These are phyloP conservation scores for Electrophaes corylata DNA, from an alignment of 2,888 invertebrate species.

Conservation along the genomic window DNA sequence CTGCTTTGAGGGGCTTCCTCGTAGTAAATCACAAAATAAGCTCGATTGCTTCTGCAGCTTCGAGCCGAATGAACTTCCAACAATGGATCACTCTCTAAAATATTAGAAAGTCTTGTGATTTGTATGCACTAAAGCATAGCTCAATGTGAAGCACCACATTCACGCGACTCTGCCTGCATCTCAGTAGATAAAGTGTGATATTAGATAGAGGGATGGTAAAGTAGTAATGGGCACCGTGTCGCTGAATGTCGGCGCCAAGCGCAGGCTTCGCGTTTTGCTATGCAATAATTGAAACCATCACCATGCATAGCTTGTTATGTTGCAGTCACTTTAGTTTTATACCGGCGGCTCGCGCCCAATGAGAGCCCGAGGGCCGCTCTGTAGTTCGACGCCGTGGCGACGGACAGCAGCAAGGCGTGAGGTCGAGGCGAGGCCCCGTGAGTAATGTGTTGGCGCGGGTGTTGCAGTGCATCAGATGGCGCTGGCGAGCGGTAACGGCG, in stretches of 20 bases:
- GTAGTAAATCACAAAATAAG: neutral
- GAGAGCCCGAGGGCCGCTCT: slow-evolving; percentile 12
- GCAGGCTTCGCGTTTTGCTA: slow-evolving; percentile 32
- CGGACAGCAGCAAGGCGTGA: neutral
- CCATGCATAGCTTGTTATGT: slow-evolving; percentile 37
- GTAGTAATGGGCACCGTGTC: neutral
- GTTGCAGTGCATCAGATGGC: slow-evolving; percentile 88
- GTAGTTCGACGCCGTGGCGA: neutral
- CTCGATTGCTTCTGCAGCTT: neutral
- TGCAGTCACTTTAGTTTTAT: slow-evolving; percentile 37
- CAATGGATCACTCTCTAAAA: slow-evolving; percentile 13
- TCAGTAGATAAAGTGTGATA: too few species aligned
- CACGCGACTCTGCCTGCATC: slow-evolving; percentile 7
- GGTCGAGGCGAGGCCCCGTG: neutral
- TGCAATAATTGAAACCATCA: slow-evolving; percentile 20
- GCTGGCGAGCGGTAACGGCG: slow-evolving; percentile 85
- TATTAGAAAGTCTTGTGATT: slow-evolving; percentile 15
- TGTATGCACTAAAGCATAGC: slow-evolving; percentile 29
- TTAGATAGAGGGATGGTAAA: too few species aligned
- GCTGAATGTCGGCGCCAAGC: slow-evolving; percentile 18
- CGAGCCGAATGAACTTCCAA: neutral
- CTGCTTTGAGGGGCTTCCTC: neutral
- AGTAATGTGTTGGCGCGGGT: slow-evolving; percentile 25
- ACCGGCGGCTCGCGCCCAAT: slow-evolving; percentile 26
- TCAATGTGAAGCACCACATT: slow-evolving; percentile 32